phyloP scores from a whole-genome alignment of 2,888 invertebrate species.

The Emmelina monodactyla region DNA sequence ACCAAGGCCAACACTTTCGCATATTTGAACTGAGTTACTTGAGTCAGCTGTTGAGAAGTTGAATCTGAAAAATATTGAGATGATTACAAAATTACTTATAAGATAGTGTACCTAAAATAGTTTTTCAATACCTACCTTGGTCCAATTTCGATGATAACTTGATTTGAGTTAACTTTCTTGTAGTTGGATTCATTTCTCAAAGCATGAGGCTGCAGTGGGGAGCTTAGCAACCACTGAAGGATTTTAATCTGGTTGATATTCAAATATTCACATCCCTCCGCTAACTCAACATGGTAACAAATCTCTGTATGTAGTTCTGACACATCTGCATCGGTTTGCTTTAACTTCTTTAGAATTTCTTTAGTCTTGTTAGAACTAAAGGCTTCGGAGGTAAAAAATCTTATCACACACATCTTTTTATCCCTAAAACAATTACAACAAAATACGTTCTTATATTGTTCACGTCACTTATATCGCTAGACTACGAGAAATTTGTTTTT shows the following conservation, averaged over 20 bases:
- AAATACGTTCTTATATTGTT: too few species aligned
- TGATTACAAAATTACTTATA: slow-evolving; percentile 3
- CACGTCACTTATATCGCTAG: slow-evolving; percentile 17
- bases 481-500: slow-evolving; percentile 4
- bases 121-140: slow-evolving; percentile 70
- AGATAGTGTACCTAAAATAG: background rate
- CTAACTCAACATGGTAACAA: slow-evolving; percentile 81
- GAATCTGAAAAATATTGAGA: slow-evolving; percentile 63
- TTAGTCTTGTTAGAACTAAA: slow-evolving; percentile 67
- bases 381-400: slow-evolving; percentile 70
- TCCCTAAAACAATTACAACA: background rate
- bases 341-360: slow-evolving; percentile 65
- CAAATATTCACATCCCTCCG: slow-evolving; percentile 52
- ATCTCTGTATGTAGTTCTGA: slow-evolving; percentile 71
- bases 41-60: slow-evolving; percentile 96
- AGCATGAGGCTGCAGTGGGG: slow-evolving; percentile 70
- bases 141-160: slow-evolving; percentile 83
- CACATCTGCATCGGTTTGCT: slow-evolving; percentile 51
- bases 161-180: slow-evolving; percentile 34
- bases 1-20: slow-evolving; percentile 80
- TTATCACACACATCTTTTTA: slow-evolving; percentile 58
- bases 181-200: slow-evolving; percentile 63
- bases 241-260: slow-evolving; percentile 68
- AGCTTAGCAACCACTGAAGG: slow-evolving; percentile 80
- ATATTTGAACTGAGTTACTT: slow-evolving; percentile 95